A percentile compares a stretch with the other conserved stretches of the same genome.
Evolutionary conservation across 2,797 vertebrate species (phyloP).

Genomic region (Eremophila alpestris): DNA sequence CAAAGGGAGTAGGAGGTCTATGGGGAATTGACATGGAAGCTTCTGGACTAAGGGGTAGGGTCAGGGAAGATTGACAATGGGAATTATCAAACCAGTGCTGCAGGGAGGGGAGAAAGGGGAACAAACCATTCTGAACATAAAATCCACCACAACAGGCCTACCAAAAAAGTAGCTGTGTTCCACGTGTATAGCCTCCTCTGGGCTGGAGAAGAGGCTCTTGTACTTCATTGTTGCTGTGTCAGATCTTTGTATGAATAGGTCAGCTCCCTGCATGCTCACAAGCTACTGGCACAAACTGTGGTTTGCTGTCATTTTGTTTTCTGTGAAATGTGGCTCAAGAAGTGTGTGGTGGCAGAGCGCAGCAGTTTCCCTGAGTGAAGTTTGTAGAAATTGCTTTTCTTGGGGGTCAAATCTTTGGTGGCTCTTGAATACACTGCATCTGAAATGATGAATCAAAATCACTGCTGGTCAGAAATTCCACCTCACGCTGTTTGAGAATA

Average conservation of each 20-base stretch:
- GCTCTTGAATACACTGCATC: background rate
- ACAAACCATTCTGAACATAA: too few species aligned
- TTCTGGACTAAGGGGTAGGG: too few species aligned
- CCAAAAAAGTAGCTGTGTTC: background rate
- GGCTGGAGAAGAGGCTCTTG: background rate
- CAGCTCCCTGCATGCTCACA: background rate
- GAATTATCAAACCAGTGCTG: too few species aligned
- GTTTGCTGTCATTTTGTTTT: background rate
- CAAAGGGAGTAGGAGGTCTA: too few species aligned
- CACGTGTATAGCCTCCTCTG: rapidly evolving
- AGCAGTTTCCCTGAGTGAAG: background rate
- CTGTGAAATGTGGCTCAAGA: background rate
- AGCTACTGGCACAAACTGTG: background rate
- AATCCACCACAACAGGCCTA: too few species aligned
- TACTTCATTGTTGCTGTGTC: background rate
- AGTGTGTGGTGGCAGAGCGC: background rate
- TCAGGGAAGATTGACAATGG: too few species aligned
- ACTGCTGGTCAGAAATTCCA: background rate
- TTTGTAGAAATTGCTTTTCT: background rate
- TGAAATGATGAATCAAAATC: background rate
- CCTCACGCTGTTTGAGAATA: rapidly evolving
- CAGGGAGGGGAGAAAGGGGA: too few species aligned
- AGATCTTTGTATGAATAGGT: background rate
- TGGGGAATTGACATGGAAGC: too few species aligned
- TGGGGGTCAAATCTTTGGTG: background rate